Evolutionary conservation across 2,113 vertebrate species (phyloP), one percentile per base, ranked within the genome.

Genomic region (Gasterosteus nipponicus): DNA sequence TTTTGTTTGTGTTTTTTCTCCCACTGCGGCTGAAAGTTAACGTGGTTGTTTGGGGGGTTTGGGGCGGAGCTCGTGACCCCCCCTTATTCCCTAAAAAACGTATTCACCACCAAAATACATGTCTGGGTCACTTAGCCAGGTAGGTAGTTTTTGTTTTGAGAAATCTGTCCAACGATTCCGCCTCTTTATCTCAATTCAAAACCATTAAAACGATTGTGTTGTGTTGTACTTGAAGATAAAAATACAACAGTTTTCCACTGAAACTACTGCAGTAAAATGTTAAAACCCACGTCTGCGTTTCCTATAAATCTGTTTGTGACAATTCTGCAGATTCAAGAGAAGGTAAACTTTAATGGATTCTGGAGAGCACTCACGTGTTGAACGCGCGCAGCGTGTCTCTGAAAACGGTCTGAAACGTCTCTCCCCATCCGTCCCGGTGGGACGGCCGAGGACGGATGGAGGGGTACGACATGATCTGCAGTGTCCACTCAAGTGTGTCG

Each of bases 401-500:
- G 0, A 49, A 59, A 57, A 42, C 41, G 47, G 38, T 14, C 29
- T 54, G 18, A 73, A 44, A 44, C 14, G 73, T 78, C 38, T 78
- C 38, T n/a, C 65, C n/a, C 0, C 59, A 15, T 72, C 5, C 1
- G 31, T 39, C 41, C 86, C 78, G 16, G 15, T 39, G 84, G 82
- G 82, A 85, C 66, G 7, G 0, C 33, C 47, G 35, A 10, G 12
- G 53, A n/a, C 14, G 18, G 15, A 53, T 31, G 53, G 60, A n/a
- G 72, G 66, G 58, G 67, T 22, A 15, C 44, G 47, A 51, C 69
- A 47, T 86, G 42, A 67, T 60, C 42, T 73, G 77, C 15, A 19
- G 39, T 63, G 77, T 80, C 66, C 82, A 78, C 14, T 89, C 53
- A 86, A 88, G 89, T 84, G 88, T 87, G 84, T 60, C 67, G 19